Conservation (phyloP, 23 tunicate genomes). For the Clavelina lepadiformis region DNA sequence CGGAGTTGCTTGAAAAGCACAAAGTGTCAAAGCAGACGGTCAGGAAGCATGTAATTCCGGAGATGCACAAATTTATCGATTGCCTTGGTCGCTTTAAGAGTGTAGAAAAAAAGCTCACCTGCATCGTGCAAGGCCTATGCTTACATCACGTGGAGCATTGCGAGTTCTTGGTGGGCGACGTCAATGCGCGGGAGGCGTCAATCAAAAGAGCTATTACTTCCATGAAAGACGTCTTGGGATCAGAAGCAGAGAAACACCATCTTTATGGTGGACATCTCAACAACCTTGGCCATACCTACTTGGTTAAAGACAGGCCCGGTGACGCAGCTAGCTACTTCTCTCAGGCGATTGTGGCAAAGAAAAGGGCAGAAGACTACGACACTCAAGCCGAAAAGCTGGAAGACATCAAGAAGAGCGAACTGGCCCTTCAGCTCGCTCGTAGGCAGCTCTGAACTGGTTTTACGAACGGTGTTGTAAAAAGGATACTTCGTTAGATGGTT, state of each 20-base stretch:
- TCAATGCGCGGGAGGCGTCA: background rate
- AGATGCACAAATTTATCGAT: background rate
- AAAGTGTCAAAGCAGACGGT: background rate
- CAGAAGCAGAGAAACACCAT: conserved; percentile 6
- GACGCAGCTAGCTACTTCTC: conserved; percentile 8
- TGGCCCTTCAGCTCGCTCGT: background rate
- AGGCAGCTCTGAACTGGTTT: too few species aligned
- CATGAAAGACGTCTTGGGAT: background rate
- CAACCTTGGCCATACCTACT: conserved; percentile 28
- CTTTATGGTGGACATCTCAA: conserved; percentile 15
- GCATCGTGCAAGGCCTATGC: background rate
- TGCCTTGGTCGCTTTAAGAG: background rate
- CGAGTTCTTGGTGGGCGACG: background rate
- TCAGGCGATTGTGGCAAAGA: conserved; percentile 24
- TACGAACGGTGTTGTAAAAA: too few species aligned
- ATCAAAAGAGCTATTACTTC: background rate
- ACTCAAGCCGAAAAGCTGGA: conserved; percentile 13
- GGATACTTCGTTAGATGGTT: too few species aligned
- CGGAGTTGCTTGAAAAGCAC: background rate
- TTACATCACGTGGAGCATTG: background rate
- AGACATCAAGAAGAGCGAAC: conserved; percentile 4
- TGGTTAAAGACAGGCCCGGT: background rate
- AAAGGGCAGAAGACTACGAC: conserved; percentile 18
- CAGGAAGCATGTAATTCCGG: background rate
- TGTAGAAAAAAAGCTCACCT: background rate